Base-by-base conservation (phyloP, 2,888 invertebrate species). In the Metopia argyrocephala region DNA sequence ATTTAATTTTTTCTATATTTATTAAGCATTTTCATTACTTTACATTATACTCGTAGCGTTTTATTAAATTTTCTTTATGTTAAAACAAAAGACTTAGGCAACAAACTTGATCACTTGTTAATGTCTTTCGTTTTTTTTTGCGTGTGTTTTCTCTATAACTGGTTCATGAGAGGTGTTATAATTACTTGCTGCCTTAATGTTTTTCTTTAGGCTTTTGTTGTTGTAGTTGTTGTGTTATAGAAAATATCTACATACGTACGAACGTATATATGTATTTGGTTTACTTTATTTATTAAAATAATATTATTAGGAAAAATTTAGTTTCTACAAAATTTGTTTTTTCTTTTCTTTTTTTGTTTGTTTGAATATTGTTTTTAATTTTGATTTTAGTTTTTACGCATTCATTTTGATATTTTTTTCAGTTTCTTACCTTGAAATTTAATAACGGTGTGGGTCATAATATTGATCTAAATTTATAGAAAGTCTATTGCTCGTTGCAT, bases 391-490 rank as follows among this genome's bases (percentile, higher is more conserved):
- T 52, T 45, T 68, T 57, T 64, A 23, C n/a, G n/a, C n/a, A n/a
- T n/a, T n/a, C n/a, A n/a, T n/a, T n/a, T n/a, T n/a, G n/a, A n/a
- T 48, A 56, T 45, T 18, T 1, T 45, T 65, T 46, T 27, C 23
- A 31, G 2, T 38, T 64, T 23, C 50, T 79, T 50, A 66, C 79
- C 70, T 79, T 79, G 75, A 79, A 61, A 54, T 70, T 65, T 38
- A 70, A 48, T 45, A 66, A 66, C 56, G 48, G 31, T 70, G 65
- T 75, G 68, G 74, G 46, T 74, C 69, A 79, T 46, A 74, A 25
- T 62, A 20, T 52, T 56, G 27, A 27, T 64, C 28, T 61, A n/a
- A n/a, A n/a, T n/a, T n/a, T n/a, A n/a, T n/a, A n/a, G n/a, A n/a
- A n/a, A n/a, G n/a, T n/a, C n/a, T n/a, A n/a, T n/a, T n/a, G n/a